These are phyloP conservation scores for Wasmannia auropunctata DNA, from an alignment of 1,140 invertebrate genomes.

Conservation along the genomic window DNA sequence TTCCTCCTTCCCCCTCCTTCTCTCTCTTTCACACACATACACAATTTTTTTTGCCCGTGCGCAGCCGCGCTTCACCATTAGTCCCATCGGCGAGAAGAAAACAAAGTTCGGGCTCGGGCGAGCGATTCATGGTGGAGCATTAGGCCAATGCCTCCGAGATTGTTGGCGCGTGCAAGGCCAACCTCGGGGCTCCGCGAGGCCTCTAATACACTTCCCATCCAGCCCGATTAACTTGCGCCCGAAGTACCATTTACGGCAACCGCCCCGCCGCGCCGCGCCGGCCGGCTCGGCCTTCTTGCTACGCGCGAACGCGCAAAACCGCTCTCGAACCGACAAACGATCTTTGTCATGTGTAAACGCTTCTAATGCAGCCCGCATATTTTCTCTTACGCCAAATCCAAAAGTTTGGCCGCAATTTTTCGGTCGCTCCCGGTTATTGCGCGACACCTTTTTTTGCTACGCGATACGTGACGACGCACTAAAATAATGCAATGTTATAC, in stretches of 20 bases:
- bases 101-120: constrained; percentile 53
- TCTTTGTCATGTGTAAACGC: neutral
- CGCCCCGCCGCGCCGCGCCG: neutral
- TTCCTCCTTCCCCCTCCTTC: neutral
- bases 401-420: neutral
- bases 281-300: neutral
- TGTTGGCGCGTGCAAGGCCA: constrained; percentile 70
- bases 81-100: constrained; percentile 46
- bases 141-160: constrained; percentile 69
- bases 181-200: neutral
- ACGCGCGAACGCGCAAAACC: neutral
- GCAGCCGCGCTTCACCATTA: constrained; percentile 32
- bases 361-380: neutral
- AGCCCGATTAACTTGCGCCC: constrained; percentile 55
- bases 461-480: neutral
- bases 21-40: neutral
- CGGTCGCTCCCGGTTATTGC: neutral
- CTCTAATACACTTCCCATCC: constrained; percentile 46
- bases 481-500: neutral
- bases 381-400: neutral
- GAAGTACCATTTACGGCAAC: constrained; percentile 50
- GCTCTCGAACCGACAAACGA: neutral
- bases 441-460: neutral
- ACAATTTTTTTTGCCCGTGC: constrained; percentile 72
- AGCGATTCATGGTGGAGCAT: constrained; percentile 51